Evolutionary conservation across 2,797 vertebrate genomes (phyloP), one percentile per base, ranked within the genome.

Genomic region (Phalloptychus januarius): DNA sequence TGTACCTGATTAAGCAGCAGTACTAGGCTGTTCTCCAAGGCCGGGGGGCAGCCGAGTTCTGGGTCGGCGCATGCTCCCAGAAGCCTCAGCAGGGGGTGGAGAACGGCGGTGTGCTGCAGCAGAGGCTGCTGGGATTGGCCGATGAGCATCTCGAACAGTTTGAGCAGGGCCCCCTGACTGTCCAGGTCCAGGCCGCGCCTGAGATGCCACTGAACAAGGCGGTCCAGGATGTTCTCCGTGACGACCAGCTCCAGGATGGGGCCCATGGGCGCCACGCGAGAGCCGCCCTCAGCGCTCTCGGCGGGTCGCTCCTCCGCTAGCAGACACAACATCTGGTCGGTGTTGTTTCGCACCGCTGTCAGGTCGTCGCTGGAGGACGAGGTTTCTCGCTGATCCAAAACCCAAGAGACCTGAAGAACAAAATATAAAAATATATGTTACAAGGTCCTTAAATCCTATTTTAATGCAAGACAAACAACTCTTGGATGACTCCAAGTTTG

Each of bases 121-220:
- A 99, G 91, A 0, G 97, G 96, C 95, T 99, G 98, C 84, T 95
- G 97, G 58, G 97, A 96, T 79, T 98, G 98, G 72, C 97, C 96
- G 52, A 99, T 96, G 72, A 99, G 95, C 97, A 98, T 97, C 95
- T 99, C 98, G 1, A 97, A 99, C n/a, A 99, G 95, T 93, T 99
- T 98, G 79, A 99, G 94, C 85, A 98, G 96, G 75, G 97, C 97
- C 80, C 96, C 96, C 82, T 95, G 95, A 86, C 95, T 96, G 85
- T 96, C 96, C 0, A 91, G 87, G 86, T 96, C 95, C 86, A 96
- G 83, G 65, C 97, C 96, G 56, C 96, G 95, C 1, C 94, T 94
- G 48, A 98, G 88, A 81, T 98, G 97, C 98, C 98, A 99, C 72
- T 94, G 91, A 82, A 99, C 95, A 81, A 99, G 93, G 31, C 94